Percentiles rank a stretch among this genome's conserved stretches.
Conservation (phyloP, 2,888 invertebrate species). For the Polyommatus iphigenia region DNA sequence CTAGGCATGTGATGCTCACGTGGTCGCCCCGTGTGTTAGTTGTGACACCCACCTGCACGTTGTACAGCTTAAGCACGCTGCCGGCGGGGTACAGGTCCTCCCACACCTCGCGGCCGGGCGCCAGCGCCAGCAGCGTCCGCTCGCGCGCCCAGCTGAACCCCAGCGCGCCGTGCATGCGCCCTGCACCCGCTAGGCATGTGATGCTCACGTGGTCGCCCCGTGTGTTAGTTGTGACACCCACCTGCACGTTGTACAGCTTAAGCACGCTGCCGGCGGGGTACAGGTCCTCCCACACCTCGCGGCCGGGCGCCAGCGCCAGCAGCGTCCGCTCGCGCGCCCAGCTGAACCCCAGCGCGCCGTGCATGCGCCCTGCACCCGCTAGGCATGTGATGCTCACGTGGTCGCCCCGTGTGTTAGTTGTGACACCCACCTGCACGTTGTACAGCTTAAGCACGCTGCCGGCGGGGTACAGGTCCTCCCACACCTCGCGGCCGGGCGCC, state of each 20-base stretch:
- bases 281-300: constrained; percentile 92
- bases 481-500: constrained; percentile 87
- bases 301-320: constrained; percentile 85
- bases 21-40: constrained; percentile 80
- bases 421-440: constrained; percentile 83
- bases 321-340: constrained; percentile 90
- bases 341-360: constrained; percentile 87
- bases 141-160: constrained; percentile 93
- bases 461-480: constrained; percentile 91
- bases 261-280: constrained; percentile 91
- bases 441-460: constrained; percentile 90
- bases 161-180: constrained; percentile 81
- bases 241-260: constrained; percentile 88
- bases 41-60: constrained; percentile 82
- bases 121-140: constrained; percentile 85
- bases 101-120: constrained; percentile 89
- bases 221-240: constrained; percentile 50
- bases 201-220: constrained; percentile 86
- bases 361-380: constrained; percentile 82
- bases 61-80: constrained; percentile 88
- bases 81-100: constrained; percentile 92
- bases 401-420: constrained; percentile 76
- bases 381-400: constrained; percentile 86
- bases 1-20: constrained; percentile 85
- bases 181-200: constrained; percentile 85